Evolutionary conservation across 2,113 vertebrate genomes (phyloP).

Genomic region (Empidonax traillii): DNA sequence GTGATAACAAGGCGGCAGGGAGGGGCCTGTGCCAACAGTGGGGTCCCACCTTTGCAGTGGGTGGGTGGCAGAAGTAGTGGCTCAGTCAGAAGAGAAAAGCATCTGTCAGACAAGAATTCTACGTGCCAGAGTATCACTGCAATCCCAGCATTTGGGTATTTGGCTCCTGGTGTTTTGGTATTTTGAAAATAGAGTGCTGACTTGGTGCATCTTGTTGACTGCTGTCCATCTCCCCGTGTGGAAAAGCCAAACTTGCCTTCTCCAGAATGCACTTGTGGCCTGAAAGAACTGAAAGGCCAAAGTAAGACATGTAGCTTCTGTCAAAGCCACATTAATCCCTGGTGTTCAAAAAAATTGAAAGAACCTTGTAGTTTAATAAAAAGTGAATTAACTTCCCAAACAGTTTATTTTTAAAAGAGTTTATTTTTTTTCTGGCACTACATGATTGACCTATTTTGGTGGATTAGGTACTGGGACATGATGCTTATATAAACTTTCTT

Average conservation of each 20-base stretch:
- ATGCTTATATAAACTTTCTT: conserved; percentile 14
- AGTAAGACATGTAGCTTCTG: background rate
- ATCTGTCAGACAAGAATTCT: background rate
- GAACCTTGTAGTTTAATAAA: background rate
- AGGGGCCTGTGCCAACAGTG: background rate
- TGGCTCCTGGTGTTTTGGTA: background rate
- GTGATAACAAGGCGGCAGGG: background rate
- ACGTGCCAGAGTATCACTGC: background rate
- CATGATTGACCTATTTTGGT: conserved; percentile 15
- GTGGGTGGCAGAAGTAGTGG: background rate
- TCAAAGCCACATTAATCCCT: background rate
- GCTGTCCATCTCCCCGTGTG: background rate
- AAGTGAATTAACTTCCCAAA: background rate
- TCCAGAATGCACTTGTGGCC: background rate
- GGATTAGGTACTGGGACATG: background rate
- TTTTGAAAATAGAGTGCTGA: background rate
- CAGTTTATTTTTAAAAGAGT: background rate
- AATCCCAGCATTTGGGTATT: background rate
- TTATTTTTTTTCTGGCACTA: background rate
- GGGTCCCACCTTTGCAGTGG: background rate
- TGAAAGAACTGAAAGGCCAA: background rate
- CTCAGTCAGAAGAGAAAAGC: background rate
- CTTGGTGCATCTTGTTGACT: background rate
- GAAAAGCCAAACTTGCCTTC: background rate
- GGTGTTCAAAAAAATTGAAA: background rate